Conservation (phyloP, 2,797 vertebrate species). For the Eulemur albifrons region DNA sequence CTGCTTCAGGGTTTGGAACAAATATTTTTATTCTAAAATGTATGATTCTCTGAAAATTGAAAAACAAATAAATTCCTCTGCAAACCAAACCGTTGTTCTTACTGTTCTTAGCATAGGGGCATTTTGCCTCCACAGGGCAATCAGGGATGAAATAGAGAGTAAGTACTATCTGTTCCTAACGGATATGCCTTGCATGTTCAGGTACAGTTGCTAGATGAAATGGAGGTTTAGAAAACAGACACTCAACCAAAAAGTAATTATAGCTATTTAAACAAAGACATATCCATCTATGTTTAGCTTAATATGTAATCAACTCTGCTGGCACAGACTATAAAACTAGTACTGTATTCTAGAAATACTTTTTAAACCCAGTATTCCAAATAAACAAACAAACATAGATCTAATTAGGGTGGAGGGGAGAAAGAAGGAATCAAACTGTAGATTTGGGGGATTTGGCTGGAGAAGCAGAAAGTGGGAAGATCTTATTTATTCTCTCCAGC, state of each 20-base stretch:
- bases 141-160: neutral
- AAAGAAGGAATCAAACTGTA: neutral
- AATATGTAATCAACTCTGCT: conserved; percentile 6
- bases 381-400: neutral
- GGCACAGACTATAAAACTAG: neutral
- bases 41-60: neutral
- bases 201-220: neutral
- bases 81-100: neutral
- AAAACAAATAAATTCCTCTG: neutral
- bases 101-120: neutral
- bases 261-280: conserved; percentile 36
- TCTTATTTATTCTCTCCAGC: neutral
- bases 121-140: neutral
- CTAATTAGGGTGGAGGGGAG: neutral
- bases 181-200: neutral
- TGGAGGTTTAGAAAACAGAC: neutral
- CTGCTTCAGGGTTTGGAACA: neutral
- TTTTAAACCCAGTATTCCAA: conserved; percentile 9
- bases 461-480: neutral
- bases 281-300: conserved; percentile 8
- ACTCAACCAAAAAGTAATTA: neutral
- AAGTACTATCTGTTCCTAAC: neutral
- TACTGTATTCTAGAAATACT: neutral
- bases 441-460: neutral
- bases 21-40: neutral